These are phyloP conservation scores for Riparia riparia DNA, from an alignment of 2,113 vertebrate species.

Conservation along the genomic window DNA sequence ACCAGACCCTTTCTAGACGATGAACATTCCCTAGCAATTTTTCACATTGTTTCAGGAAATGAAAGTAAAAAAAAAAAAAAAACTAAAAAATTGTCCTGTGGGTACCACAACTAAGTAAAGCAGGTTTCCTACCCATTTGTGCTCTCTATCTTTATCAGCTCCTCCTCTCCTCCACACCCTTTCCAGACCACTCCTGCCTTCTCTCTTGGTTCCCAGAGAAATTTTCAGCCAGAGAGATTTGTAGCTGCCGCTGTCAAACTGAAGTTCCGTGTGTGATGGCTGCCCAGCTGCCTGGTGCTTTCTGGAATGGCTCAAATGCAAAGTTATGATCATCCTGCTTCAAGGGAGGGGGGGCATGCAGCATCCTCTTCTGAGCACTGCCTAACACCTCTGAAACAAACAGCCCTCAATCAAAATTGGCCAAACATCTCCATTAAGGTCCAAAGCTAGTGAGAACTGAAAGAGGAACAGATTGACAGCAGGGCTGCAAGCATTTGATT, in stretches of 20 bases:
- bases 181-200: background rate
- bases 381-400: background rate
- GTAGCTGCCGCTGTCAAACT: background rate
- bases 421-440: background rate
- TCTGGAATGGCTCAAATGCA: background rate
- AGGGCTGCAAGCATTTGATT: background rate
- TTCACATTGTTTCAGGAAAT: background rate
- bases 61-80: background rate
- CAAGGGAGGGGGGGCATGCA: accelerated
- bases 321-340: background rate
- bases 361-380: background rate
- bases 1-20: background rate
- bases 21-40: background rate
- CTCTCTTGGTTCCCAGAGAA: background rate
- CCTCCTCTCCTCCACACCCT: background rate
- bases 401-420: background rate
- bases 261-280: background rate
- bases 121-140: background rate
- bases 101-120: background rate
- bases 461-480: background rate
- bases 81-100: background rate
- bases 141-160: background rate
- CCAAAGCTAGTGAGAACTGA: background rate
- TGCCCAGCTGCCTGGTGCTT: background rate
- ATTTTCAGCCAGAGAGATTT: background rate